phyloP scores from a whole-genome alignment of 2,888 invertebrate genomes.

The Lasioglossum oenotherae region DNA sequence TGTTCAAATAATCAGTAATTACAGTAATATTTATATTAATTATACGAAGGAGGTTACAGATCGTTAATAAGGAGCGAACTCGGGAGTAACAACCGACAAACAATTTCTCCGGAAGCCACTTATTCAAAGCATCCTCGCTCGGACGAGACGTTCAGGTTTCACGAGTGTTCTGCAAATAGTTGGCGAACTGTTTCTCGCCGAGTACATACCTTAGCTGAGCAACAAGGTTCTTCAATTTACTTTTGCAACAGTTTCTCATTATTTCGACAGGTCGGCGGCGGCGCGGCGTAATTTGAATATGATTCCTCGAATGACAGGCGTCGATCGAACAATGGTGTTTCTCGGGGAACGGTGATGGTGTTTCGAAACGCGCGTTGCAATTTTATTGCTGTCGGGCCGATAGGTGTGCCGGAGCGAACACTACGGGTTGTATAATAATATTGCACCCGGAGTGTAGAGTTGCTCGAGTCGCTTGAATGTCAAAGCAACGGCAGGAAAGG shows the following conservation, averaged over 20 bases:
- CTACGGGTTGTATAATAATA: neutral
- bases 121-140: conserved; percentile 4
- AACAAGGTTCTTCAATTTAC: neutral
- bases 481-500: conserved; percentile 14
- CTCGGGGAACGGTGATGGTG: neutral
- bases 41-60: neutral
- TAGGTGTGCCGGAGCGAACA: neutral
- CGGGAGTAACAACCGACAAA: neutral
- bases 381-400: neutral
- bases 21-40: neutral
- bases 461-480: conserved; percentile 19
- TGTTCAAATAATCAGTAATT: neutral
- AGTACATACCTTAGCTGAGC: neutral
- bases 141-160: conserved; percentile 10
- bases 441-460: neutral
- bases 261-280: neutral
- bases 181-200: neutral
- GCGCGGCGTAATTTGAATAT: neutral
- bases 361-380: neutral
- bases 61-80: neutral
- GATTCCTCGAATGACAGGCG: neutral
- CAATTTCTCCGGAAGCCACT: conserved; percentile 10
- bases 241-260: conserved; percentile 6
- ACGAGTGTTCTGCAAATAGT: conserved; percentile 6
- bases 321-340: neutral